Evolutionary conservation across 2,113 vertebrate genomes (phyloP).

Genomic region (Thamnaconus septentrionalis): DNA sequence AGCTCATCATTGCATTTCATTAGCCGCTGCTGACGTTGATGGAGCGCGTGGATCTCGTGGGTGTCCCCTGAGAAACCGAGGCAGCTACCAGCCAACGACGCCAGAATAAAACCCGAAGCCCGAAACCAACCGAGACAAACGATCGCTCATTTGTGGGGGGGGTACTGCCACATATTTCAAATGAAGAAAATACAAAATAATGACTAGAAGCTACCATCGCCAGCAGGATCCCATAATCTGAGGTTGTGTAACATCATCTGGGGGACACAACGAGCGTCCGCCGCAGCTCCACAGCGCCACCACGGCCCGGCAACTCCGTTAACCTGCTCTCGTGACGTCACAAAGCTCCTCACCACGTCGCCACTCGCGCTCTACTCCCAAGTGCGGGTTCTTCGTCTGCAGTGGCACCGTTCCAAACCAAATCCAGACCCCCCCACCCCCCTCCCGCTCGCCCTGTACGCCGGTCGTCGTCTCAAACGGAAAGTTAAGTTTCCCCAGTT

Average conservation of each 20-base stretch:
- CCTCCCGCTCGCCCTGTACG: constrained; percentile 4
- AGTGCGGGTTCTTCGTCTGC: constrained; percentile 26
- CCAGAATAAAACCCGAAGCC: constrained; percentile 19
- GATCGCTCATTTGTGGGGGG: constrained; percentile 1
- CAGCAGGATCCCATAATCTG: constrained; percentile 5
- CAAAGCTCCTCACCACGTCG: constrained; percentile 16
- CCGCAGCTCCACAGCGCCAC: constrained; percentile 40
- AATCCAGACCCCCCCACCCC: constrained; percentile 22
- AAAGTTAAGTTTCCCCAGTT: constrained; percentile 29
- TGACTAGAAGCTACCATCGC: not conserved
- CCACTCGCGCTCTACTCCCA: not conserved
- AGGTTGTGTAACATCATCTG: constrained; percentile 11
- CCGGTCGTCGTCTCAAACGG: constrained; percentile 47
- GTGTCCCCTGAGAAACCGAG: constrained; percentile 40
- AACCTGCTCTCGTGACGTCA: constrained; percentile 26
- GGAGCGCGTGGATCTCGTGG: constrained; percentile 31
- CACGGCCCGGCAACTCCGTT: constrained; percentile 13
- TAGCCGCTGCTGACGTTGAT: constrained; percentile 13
- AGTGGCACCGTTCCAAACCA: constrained; percentile 53
- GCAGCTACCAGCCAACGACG: constrained; percentile 65
- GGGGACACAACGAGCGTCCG: constrained; percentile 22
- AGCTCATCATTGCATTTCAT: constrained; percentile 59
- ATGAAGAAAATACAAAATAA: no score
- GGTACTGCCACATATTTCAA: constrained; percentile 9
- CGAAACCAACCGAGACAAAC: constrained; percentile 6